These are phyloP conservation scores for Trachemys scripta DNA, from an alignment of 2,113 vertebrate genomes.

Conservation along the genomic window DNA sequence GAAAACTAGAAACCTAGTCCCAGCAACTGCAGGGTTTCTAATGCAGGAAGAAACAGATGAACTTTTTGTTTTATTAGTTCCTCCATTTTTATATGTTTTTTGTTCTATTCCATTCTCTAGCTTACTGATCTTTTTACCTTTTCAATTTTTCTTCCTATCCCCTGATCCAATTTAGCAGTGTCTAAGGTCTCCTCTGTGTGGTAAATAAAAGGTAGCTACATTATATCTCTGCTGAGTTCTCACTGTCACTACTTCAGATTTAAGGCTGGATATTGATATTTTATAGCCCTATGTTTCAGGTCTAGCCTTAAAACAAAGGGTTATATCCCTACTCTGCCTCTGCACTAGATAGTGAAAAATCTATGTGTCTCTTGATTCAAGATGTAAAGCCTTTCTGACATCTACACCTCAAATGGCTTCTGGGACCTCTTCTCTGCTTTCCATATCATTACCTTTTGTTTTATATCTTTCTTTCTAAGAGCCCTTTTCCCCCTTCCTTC, in stretches of 20 bases:
- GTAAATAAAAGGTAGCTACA: constrained; percentile 15
- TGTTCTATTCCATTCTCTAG: background rate
- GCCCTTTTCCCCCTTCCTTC: background rate
- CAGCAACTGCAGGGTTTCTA: background rate
- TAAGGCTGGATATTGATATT: background rate
- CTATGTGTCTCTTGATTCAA: background rate
- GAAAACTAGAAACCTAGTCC: background rate
- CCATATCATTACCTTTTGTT: background rate
- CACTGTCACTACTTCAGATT: background rate
- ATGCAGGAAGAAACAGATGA: rapidly evolving
- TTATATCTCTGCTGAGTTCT: background rate
- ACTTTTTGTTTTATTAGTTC: background rate
- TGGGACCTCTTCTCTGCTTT: background rate
- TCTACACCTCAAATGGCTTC: background rate
- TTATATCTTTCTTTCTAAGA: background rate
- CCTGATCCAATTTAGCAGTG: background rate
- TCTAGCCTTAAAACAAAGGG: background rate
- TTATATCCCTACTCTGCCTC: background rate
- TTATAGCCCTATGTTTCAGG: constrained; percentile 3
- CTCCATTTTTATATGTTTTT: background rate
- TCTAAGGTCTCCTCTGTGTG: background rate
- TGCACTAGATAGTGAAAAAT: background rate
- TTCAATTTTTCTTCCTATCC: background rate
- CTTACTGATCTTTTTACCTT: background rate
- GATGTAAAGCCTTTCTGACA: background rate